Base-by-base conservation (phyloP, 2,113 vertebrate species). In the Gymnobelideus leadbeateri region DNA sequence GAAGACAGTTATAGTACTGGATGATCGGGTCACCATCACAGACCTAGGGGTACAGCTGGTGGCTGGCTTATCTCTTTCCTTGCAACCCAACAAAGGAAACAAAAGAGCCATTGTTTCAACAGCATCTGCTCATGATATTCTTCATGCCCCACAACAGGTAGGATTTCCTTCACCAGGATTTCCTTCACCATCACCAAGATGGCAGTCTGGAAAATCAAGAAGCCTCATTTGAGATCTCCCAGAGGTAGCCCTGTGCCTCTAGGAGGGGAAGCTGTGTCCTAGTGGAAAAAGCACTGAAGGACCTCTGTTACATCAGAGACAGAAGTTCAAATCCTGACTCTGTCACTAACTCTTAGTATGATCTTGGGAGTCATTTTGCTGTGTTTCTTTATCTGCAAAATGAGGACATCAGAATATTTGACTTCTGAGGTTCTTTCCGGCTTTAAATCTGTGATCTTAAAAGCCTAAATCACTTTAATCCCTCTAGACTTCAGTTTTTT, bases 21-120 rank as follows among this genome's bases (percentile, higher is more conserved):
- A 99, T 77, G 99, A 99, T 96, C 99, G 99, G 21, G 99, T 99
- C 96, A 99, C 99, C 96, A 99, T 99, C 51, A 98, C 98, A 2
- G 99, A 99, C 89, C 98, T 99, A 47, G 99, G 99, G 0, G 98
- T 99, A 8, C 99, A 99, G 95, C 98, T 99, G 37, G 99, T 99
- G 43, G 98, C 99, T 0, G 99, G 99, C 91, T 91, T 99, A 94
- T 99, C 99, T 0, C 96, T 99, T 57, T 99, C 99, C 89, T 97
- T 99, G 90, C 99, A 99, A 84, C 97, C 97, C 26, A 99, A 99
- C 97, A 98, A 99, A 92, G 99, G 97, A 0, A 99, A 99, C 90
- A 98, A 98, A 92, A 99, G 99, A 97, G 99, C 99, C 52, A 97
- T 99, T 0, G 97, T 99, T 52, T 98, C 99, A 23, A 99, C 98